Conservation (phyloP, 2,888 invertebrate species). For the Hirtodrosophila duncani region DNA sequence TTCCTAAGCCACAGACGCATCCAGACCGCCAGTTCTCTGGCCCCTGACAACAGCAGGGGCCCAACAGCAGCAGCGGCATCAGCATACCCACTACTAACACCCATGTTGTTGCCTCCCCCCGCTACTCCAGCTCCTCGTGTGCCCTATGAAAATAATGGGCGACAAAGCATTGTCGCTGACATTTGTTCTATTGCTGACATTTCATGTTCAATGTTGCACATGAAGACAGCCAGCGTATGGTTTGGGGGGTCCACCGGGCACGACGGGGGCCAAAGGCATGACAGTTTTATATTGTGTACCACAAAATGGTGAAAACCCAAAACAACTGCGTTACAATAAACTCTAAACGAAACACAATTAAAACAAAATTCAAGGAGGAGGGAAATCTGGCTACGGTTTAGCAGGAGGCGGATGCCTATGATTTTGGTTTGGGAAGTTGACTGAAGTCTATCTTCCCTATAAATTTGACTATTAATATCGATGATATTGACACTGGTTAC, state of each 20-base stretch:
- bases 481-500: no score
- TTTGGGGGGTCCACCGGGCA: no score
- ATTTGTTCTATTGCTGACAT: constrained; percentile 51
- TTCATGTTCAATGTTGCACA: constrained; percentile 41
- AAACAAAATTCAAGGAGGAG: constrained; percentile 16
- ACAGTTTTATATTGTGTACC: constrained; percentile 17
- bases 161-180: constrained; percentile 47
- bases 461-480: no score
- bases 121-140: background rate
- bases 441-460: no score
- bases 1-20: constrained; percentile 57
- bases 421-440: no score
- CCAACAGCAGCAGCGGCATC: no score
- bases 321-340: constrained; percentile 21
- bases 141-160: constrained; percentile 40
- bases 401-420: no score
- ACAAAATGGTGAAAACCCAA: constrained; percentile 10
- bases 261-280: background rate
- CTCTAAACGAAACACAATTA: constrained; percentile 21
- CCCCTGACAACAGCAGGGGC: no score
- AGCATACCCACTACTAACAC: no score
- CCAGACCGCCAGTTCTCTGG: constrained; percentile 2
- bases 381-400: no score
- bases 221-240: no score
- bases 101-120: background rate